These are phyloP conservation scores for Temnopleurus reevesii DNA, from an alignment of 53 echinoderm and acorn worm species.

Conservation along the genomic window DNA sequence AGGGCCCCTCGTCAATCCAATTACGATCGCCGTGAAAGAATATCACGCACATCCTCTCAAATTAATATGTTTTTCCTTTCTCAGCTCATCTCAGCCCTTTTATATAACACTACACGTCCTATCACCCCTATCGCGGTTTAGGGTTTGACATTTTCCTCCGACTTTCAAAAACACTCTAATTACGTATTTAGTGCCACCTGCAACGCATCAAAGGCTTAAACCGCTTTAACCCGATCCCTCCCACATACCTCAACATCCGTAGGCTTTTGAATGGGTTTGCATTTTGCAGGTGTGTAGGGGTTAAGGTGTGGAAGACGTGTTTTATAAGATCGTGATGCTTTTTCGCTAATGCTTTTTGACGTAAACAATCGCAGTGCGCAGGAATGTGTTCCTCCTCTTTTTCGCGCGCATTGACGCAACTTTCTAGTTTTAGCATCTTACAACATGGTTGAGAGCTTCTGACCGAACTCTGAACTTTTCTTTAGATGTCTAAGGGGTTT, in stretches of 20 bases:
- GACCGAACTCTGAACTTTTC: no score
- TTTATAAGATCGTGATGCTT: not conserved
- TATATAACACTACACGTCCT: conserved; percentile 7
- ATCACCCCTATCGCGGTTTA: conserved; percentile 27
- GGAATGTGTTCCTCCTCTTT: not conserved
- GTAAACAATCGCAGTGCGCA: not conserved
- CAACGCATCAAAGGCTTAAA: not conserved
- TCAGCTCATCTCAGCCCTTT: not conserved
- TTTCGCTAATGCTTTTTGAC: not conserved
- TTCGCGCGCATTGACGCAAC: no score
- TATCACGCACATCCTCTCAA: conserved; percentile 1
- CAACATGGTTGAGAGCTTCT: no score
- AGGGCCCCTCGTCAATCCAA: not conserved
- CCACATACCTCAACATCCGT: not conserved
- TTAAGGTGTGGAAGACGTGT: not conserved
- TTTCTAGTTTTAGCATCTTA: not conserved
- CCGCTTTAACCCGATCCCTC: not conserved
- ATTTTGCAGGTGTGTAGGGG: not conserved
- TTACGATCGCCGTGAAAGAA: conserved; percentile 14
- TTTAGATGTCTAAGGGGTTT: no score
- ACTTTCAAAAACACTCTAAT: conserved; percentile 31
- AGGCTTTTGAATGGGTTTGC: not conserved
- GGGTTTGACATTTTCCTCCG: conserved; percentile 9
- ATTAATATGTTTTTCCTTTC: conserved; percentile 49
- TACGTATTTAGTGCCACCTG: conserved; percentile 29